phyloP scores from a whole-genome alignment of 2,888 invertebrate genomes.

The Cantharis rustica region DNA sequence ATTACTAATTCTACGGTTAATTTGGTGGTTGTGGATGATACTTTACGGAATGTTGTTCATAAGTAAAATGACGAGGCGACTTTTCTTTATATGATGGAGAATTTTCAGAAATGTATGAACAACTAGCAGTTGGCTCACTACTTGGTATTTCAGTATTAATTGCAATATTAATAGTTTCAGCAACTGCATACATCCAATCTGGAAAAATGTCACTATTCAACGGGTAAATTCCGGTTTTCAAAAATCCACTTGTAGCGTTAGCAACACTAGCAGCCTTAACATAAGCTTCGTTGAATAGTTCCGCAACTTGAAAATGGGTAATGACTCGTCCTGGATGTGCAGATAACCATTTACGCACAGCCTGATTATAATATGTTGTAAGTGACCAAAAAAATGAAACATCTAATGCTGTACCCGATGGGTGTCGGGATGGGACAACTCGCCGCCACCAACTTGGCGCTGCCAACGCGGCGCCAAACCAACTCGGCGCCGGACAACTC shows the following conservation, averaged over 20 bases:
- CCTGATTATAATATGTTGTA: constrained; percentile 17
- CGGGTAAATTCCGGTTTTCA: not conserved
- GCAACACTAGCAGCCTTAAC: not conserved
- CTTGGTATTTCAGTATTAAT: not conserved
- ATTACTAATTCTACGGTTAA: too few relatives aligned
- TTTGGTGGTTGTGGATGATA: too few relatives aligned
- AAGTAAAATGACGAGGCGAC: not conserved
- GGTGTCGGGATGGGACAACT: too few relatives aligned
- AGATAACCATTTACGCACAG: constrained; percentile 14
- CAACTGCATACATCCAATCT: not conserved
- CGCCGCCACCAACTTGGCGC: too few relatives aligned
- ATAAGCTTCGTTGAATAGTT: not conserved
- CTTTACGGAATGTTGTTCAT: not conserved
- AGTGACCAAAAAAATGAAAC: constrained; percentile 16
- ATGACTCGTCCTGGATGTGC: constrained; percentile 11
- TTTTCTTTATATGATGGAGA: not conserved
- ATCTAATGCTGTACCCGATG: constrained; percentile 2
- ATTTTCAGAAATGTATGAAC: not conserved
- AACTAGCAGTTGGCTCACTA: not conserved
- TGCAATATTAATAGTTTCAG: not conserved
- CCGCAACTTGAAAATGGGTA: not conserved
- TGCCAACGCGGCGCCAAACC: too few relatives aligned
- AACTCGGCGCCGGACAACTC: too few relatives aligned
- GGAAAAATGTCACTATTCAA: not conserved
- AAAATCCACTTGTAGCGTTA: not conserved